A percentile compares a stretch with the other conserved stretches of the same genome.
These are phyloP conservation scores for Callyntrura sp. DNA, from an alignment of 2,888 invertebrate species.

Conservation along the genomic window DNA sequence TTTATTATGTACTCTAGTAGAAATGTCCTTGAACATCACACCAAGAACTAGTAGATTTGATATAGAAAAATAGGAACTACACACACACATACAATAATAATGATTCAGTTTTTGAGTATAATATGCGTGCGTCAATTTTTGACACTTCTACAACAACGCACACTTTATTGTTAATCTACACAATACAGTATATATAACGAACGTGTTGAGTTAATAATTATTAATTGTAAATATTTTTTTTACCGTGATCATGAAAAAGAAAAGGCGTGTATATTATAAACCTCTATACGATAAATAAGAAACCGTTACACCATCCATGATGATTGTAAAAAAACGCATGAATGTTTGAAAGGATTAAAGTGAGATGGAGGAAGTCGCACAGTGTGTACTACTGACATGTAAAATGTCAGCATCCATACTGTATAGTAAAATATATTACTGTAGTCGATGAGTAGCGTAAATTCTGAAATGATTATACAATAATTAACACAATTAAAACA, in stretches of 20 bases:
- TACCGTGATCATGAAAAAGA: constrained; percentile 26
- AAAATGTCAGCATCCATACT: not conserved
- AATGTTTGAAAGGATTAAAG: not conserved
- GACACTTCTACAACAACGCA: constrained; percentile 7
- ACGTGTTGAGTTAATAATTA: not conserved
- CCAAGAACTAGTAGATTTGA: not conserved
- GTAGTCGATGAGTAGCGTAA: constrained; percentile 71
- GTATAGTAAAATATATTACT: constrained; percentile 31
- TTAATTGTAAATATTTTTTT: constrained; percentile 39
- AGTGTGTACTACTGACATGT: not conserved
- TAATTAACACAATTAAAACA: constrained; percentile 45
- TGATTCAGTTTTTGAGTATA: not conserved
- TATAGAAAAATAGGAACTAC: not conserved
- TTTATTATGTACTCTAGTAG: constrained; percentile 1
- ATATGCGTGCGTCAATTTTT: not conserved
- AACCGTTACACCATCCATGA: constrained; percentile 41
- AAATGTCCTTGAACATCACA: too few relatives aligned
- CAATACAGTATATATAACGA: not conserved
- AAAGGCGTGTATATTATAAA: constrained; percentile 6
- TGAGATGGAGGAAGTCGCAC: not conserved
- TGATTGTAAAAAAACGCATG: not conserved
- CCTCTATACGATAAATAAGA: not conserved
- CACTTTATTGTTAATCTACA: not conserved
- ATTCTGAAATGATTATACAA: constrained; percentile 35
- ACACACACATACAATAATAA: not conserved